Base-by-base conservation (phyloP, 2,113 vertebrate species). In the Xiphias gladius region DNA sequence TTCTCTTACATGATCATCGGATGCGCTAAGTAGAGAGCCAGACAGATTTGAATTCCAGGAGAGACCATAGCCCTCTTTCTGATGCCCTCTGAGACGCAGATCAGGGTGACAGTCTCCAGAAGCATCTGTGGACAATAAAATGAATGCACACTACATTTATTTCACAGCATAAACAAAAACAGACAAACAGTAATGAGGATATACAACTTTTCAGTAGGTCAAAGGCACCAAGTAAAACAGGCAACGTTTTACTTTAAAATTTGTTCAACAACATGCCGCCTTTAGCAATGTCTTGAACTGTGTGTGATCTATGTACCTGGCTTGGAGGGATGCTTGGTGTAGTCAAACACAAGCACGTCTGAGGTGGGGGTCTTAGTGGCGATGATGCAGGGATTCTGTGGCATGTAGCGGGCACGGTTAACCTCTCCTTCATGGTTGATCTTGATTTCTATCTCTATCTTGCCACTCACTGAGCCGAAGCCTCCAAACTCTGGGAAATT, bases 351-450 rank as follows among this genome's bases (percentile, higher is more conserved):
- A 77, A 98, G 95, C 71, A 98, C 97, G 4, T 98, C 97, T 3
- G 96, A 97, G 89, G 97, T 97, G n/a, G 97, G 97, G 48, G 97
- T 98, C 92, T 98, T 98, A 8, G 97, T 98, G 59, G 97, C 97
- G 4, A 98, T 98, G 88, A 98, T 98, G 72, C 97, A 98, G 7
- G 97, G 97, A 86, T 98, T 98, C 92, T 98, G 97, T 4, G 97
- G 97, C 97, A 98, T 98, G 83, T 98, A 98, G 17, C 97, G 97
- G 0, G 97, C 97, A 86, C 97, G 93, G 89, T 98, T 98, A 76
- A 98, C 97, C 91, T 98, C 97, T 72, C 97, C 97, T 94, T 98
- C 97, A 2, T 98, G 97, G 89, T 97, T 98, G 58, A 98, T 98
- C 94, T 98, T 98, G 86, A 98, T 98, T 88, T 98, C 97, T 54